A percentile compares a stretch with the other conserved stretches of the same genome.
phyloP scores from a whole-genome alignment of 1,140 invertebrate genomes.

The Caenorhabditis briggsae region DNA sequence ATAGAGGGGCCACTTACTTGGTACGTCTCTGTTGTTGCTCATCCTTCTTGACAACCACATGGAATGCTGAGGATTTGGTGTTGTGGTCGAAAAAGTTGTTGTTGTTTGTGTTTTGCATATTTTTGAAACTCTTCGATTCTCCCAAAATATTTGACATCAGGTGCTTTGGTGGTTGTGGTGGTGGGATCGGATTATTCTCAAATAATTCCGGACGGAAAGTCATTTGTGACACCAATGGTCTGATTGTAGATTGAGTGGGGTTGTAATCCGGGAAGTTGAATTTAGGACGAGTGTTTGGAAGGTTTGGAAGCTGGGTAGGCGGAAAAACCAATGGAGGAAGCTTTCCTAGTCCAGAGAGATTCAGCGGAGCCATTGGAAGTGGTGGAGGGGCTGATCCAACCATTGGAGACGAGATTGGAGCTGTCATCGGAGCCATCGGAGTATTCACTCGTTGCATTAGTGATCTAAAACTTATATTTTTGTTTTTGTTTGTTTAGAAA shows the following conservation, averaged over 20 bases:
- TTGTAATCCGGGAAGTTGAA: constrained; percentile 17
- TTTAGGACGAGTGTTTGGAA: not conserved
- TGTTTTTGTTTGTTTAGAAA: too few species aligned
- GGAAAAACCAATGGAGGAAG: not conserved
- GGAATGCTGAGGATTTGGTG: constrained; percentile 18
- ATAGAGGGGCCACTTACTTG: constrained; percentile 17
- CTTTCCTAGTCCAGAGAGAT: not conserved
- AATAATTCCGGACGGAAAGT: not conserved
- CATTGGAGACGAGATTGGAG: not conserved
- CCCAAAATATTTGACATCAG: constrained; percentile 38
- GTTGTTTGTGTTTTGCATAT: not conserved
- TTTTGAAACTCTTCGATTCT: not conserved
- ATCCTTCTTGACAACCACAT: constrained; percentile 1
- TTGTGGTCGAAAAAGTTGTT: constrained; percentile 21
- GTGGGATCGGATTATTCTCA: not conserved
- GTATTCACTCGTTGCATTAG: not conserved
- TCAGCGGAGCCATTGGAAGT: constrained; percentile 9
- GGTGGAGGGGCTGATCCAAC: not conserved
- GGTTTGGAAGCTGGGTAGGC: not conserved
- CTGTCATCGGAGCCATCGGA: not conserved
- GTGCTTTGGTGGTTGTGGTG: not conserved
- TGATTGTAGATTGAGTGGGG: not conserved
- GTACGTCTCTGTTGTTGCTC: not conserved
- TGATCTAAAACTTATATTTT: not conserved
- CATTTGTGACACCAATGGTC: constrained; percentile 32